Evolutionary conservation across 2,888 invertebrate genomes (phyloP), one percentile per base, ranked within the genome.

Genomic region (Hylaea fasciaria): DNA sequence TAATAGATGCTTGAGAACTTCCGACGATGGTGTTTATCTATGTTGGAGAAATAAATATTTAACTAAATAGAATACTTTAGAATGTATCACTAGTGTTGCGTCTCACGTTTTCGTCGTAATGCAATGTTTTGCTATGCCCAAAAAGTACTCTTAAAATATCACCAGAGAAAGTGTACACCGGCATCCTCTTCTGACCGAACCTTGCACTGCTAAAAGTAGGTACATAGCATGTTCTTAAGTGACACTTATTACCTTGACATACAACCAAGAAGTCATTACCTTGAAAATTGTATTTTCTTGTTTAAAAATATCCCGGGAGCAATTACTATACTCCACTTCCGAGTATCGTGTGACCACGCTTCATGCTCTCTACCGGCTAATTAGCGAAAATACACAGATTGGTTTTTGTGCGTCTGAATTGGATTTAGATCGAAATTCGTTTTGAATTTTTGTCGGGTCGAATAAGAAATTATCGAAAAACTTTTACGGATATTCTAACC

Each of bases 261-360:
- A 35, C 11, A 9, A 9, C 11, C 35, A n/a, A n/a, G 35, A 35
- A 35, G 22, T 22, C 3, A 35, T 35, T 35, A 35, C 11, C 35
- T 35, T 35, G 1, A 35, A 35, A 11, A 11, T 5, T 9, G 11
- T 35, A 35, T 11, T 35, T 5, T 2, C 5, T 35, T n/a, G 5
- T 29, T 29, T 9, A 29, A 29, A 35, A 35, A 35, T 35, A 35
- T 35, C 3, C 11, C 35, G 11, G 35, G 35, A 35, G 5, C 35
- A 11, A 11, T 11, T 11, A 35, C 1, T 35, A 35, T 61, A 63
- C 56, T 55, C 55, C 43, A 35, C 55, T 59, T 63, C 56, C 59
- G 49, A 63, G 63, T 63, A 48, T 14, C 32, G 46, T 46, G 46
- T 10, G 39, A 54, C 54, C 40, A 39, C 16, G 41, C 16, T 47